Conservation (phyloP, 2,113 vertebrate genomes). For the Axis porcinus region DNA sequence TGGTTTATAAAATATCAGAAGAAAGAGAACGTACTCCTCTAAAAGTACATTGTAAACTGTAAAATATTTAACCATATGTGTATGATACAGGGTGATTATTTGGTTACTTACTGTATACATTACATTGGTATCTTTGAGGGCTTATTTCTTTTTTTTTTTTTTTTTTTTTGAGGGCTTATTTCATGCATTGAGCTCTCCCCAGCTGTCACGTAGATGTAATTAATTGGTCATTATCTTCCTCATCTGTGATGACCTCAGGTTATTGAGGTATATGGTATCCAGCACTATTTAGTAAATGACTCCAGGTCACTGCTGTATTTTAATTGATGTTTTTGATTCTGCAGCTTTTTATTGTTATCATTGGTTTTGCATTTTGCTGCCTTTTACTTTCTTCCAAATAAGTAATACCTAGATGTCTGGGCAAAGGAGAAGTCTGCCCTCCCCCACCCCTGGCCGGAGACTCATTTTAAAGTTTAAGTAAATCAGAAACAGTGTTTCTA, state of each 20-base stretch:
- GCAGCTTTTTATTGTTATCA: background rate
- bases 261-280: background rate
- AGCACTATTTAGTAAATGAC: background rate
- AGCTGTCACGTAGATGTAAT: background rate
- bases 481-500: background rate
- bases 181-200: background rate
- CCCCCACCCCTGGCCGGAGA: background rate
- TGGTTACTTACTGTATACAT: background rate
- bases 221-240: background rate
- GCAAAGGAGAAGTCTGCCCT: background rate
- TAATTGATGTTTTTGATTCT: background rate
- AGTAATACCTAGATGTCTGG: background rate
- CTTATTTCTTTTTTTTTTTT: no score
- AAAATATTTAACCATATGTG: background rate
- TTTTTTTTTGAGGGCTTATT: background rate
- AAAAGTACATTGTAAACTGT: background rate
- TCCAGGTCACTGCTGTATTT: background rate
- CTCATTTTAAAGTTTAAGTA: background rate
- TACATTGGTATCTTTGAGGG: background rate
- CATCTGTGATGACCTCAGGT: background rate
- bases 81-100: background rate
- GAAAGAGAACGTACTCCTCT: background rate
- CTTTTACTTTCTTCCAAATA: conserved; percentile 1
- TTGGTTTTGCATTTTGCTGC: background rate
- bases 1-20: background rate